Percentiles rank a stretch among this genome's conserved stretches.
These are phyloP conservation scores for Cheilosia vernalis DNA, from an alignment of 2,888 invertebrate genomes.

Conservation along the genomic window DNA sequence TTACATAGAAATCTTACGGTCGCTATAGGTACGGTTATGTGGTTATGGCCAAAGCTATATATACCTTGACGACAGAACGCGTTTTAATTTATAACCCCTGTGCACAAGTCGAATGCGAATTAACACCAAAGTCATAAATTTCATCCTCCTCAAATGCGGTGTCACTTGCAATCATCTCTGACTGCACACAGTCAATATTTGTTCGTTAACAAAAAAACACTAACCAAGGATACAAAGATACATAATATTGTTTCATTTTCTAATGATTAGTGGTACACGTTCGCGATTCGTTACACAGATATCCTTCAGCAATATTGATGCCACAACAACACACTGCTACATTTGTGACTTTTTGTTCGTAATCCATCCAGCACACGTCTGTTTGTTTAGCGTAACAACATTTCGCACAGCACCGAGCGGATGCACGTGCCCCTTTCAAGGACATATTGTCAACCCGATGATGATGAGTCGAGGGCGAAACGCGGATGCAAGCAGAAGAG, in stretches of 20 bases:
- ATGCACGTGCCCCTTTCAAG: conserved; percentile 76
- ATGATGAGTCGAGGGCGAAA: conserved; percentile 54
- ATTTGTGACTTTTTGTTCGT: conserved; percentile 73
- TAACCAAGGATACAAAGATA: conserved; percentile 26
- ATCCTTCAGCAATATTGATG: conserved; percentile 67
- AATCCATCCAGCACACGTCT: conserved; percentile 74
- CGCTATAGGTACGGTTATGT: too few species aligned
- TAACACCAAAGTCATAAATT: conserved; percentile 32
- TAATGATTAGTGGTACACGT: conserved; percentile 73
- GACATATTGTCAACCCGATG: conserved; percentile 70
- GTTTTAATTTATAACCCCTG: too few species aligned
- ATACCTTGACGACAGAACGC: too few species aligned
- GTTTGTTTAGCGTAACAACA: conserved; percentile 76
- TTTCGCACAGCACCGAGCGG: conserved; percentile 70
- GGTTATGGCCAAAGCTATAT: too few species aligned
- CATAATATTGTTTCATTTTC: conserved; percentile 67
- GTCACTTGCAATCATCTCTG: conserved; percentile 34
- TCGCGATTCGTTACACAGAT: conserved; percentile 70
- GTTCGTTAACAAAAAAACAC: conserved; percentile 18
- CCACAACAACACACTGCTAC: conserved; percentile 61
- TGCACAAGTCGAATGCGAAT: too few species aligned
- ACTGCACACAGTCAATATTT: background rate
- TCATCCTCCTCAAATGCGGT: conserved; percentile 8
- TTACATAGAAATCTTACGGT: too few species aligned
- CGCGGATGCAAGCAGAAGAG: conserved; percentile 38